phyloP scores from a whole-genome alignment of 1,140 invertebrate genomes.

The Drepana arcuata region DNA sequence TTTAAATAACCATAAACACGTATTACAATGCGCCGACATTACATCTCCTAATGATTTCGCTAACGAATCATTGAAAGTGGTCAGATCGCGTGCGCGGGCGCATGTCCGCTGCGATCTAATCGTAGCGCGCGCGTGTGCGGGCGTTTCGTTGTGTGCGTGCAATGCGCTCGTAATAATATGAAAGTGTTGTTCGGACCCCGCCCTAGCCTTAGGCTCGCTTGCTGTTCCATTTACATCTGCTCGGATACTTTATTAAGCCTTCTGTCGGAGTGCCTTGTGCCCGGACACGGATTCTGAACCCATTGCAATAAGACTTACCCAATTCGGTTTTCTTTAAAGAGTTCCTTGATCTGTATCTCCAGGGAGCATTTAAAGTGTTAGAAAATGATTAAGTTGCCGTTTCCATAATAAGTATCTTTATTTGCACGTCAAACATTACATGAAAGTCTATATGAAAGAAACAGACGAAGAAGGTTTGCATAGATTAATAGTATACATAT shows the following conservation, averaged over 20 bases:
- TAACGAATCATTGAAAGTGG: constrained; percentile 71
- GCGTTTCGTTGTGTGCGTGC: constrained; percentile 38
- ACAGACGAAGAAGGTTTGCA: too few relatives aligned
- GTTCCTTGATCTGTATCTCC: too few relatives aligned
- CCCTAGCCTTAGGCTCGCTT: constrained; percentile 57
- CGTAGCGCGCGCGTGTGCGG: constrained; percentile 22
- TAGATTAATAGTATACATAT: too few relatives aligned
- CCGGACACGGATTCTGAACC: too few relatives aligned
- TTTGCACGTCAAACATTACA: too few relatives aligned
- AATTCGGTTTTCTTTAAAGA: too few relatives aligned
- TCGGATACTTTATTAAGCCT: constrained; percentile 64
- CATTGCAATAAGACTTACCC: too few relatives aligned
- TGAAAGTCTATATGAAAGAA: too few relatives aligned
- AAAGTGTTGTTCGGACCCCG: constrained; percentile 67
- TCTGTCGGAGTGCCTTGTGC: constrained; percentile 34
- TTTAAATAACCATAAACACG: constrained; percentile 71
- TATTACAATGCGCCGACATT: constrained; percentile 68
- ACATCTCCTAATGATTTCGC: constrained; percentile 71
- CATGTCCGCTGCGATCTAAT: constrained; percentile 48
- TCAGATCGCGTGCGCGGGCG: constrained; percentile 57
- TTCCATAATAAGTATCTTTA: too few relatives aligned
- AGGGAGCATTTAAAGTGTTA: too few relatives aligned
- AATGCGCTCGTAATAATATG: constrained; percentile 67
- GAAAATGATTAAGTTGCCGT: too few relatives aligned
- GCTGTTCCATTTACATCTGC: constrained; percentile 68